Evolutionary conservation across 1,140 invertebrate species (phyloP), one percentile per base, ranked within the genome.

Genomic region (Hormaphis cornu): DNA sequence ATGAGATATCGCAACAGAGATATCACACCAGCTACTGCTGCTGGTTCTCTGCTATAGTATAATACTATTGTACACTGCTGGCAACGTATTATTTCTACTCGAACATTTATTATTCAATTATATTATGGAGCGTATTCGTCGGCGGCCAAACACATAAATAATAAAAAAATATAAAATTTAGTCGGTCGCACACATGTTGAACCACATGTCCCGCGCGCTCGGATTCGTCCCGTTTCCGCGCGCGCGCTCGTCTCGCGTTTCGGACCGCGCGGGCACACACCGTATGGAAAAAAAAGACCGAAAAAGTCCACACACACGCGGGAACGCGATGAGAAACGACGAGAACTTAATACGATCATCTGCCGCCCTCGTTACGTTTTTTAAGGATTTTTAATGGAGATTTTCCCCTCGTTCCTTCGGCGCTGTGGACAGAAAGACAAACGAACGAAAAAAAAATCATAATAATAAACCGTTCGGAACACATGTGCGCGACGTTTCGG

Each of bases 121-220:
- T n/a, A n/a, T n/a, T n/a, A n/a, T n/a, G 6, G 20, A 16, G 22
- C 26, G 48, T 50, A 33, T 9, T 4, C 5, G 5, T 33, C 30
- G 30, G 5, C 9, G n/a, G n/a, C 18, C 18, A 7, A 12, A 20
- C 42, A 20, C 12, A n/a, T 12, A 42, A 20, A 20, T 20, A 44
- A 44, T 20, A 44, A 44, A 44, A 52, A 52, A 52, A 52, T n/a
- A 2, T 59, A 7, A 40, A 59, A 30, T 61, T 61, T 61, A 44
- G 58, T 61, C 28, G 24, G 58, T 26, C 58, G 58, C 58, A 61
- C 42, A 46, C 37, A 40, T 61, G 35, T 42, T 26, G 35, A 61
- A 61, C 37, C 58, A 61, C 40, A 61, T 61, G 58, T 61, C 16
- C n/a, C 37, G 24, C 46, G 20, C 7, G 7, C 10, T 22, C 6